Evolutionary conservation across 2,113 vertebrate species (phyloP), one percentile per base, ranked within the genome.

Genomic region (Pontoporia blainvillei): DNA sequence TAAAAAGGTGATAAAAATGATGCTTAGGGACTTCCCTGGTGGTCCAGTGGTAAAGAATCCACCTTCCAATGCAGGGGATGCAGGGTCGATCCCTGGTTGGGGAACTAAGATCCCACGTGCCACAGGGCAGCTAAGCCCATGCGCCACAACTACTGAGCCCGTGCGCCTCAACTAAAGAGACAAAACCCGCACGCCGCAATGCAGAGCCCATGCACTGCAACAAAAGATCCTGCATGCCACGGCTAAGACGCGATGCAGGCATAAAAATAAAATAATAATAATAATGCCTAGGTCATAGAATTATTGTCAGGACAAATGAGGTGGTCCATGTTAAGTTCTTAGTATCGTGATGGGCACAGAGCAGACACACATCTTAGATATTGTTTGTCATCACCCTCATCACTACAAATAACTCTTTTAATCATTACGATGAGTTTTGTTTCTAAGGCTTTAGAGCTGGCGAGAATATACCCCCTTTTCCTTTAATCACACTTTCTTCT

Each of bases 341-440:
- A n/a, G 72, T 34, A 46, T 59, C 20, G 1, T 7, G 64, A 62
- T 12, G 17, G 69, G 36, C 31, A 34, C 3, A 44, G 20, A 52
- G 39, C 12, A 75, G 41, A 92, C 6, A 34, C 8, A 15, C 34
- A 27, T 71, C 15, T 64, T 71, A 49, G 34, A 59, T 54, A 7
- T 1, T 3, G 0, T 41, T 39, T n/a, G 8, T 34, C 36, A 23
- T 73, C 4, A 14, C 14, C n/a, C 54, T 17, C 4, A 41, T 18
- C 62, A 12, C 41, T 13, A 67, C 1, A 71, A 82, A 17, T 23
- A 52, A 5, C 23, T 15, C 13, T 59, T 29, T 15, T 36, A 86
- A 4, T 86, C n/a, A 46, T 9, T 39, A 29, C 0, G 8, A 66
- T 4, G 49, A 14, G 3, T 41, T 91, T 90, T 54, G 18, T 52